Percentiles rank a stretch among this genome's conserved stretches.
Conservation (phyloP, 2,888 invertebrate genomes). For the Plemyria rubiginata region DNA sequence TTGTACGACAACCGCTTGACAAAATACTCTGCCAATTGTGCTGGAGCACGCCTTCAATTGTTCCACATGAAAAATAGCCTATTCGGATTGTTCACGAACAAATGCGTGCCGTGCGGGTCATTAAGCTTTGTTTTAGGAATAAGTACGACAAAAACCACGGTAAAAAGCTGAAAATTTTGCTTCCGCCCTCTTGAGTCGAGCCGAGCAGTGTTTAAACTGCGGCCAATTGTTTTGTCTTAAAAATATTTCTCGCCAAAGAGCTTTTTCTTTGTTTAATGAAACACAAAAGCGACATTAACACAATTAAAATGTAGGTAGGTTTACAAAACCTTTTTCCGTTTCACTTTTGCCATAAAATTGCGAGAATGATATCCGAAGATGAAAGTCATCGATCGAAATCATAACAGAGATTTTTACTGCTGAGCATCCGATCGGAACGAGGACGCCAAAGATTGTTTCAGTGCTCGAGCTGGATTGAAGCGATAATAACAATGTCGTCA, state of each 20-base stretch:
- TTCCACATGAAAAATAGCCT: slow-evolving; percentile 83
- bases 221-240: slow-evolving; percentile 69
- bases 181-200: slow-evolving; percentile 72
- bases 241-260: slow-evolving; percentile 53
- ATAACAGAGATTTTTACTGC: slow-evolving; percentile 74
- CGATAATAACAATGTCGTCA: slow-evolving; percentile 82
- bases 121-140: slow-evolving; percentile 83
- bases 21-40: slow-evolving; percentile 83
- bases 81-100: slow-evolving; percentile 83
- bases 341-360: slow-evolving; percentile 45
- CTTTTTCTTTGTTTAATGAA: slow-evolving; percentile 42
- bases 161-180: slow-evolving; percentile 73
- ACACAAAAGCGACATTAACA: slow-evolving; percentile 46
- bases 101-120: slow-evolving; percentile 83
- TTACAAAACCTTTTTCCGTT: slow-evolving; percentile 33
- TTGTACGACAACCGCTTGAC: slow-evolving; percentile 80
- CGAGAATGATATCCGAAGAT: slow-evolving; percentile 60
- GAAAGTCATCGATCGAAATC: slow-evolving; percentile 66
- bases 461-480: slow-evolving; percentile 67
- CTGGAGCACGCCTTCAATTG: slow-evolving; percentile 82
- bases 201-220: slow-evolving; percentile 66
- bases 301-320: slow-evolving; percentile 28
- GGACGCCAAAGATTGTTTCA: slow-evolving; percentile 74
- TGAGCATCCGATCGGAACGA: slow-evolving; percentile 65
- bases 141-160: slow-evolving; percentile 76